Evolutionary conservation across 2,113 vertebrate genomes (phyloP), one percentile per base, ranked within the genome.

Genomic region (Cathartes aura): DNA sequence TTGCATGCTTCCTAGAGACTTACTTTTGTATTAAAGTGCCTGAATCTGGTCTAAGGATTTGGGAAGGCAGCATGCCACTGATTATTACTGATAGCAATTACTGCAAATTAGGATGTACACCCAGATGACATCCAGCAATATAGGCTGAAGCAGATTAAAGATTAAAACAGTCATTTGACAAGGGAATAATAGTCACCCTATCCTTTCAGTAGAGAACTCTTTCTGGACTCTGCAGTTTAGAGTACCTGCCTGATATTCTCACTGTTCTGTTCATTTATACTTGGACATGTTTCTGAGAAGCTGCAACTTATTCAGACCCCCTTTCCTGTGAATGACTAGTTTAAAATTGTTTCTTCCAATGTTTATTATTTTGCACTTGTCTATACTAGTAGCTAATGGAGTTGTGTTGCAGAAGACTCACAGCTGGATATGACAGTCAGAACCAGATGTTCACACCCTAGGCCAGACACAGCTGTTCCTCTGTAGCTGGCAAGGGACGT

Each of bases 381-480:
- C 96, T 96, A 2, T 89, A 96, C 96, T 96, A 89, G 94, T 59
- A 92, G 52, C 82, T 75, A 59, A 82, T 94, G 91, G 93, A 86
- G 75, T 60, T 89, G 70, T 94, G 81, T 58, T 97, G 96, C 93
- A 90, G 93, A 64, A 97, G 89, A 76, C 55, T 97, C 96, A 90
- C 97, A 97, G 94, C 93, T 96, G 97, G 95, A 95, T 92, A 38
- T 83, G 78, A 97, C 79, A 94, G 72, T 42, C 66, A 87, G 75
- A 93, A 83, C 84, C 58, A 97, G 94, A 96, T 91, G 96, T 98
- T 96, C 96, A 80, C 67, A 94, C 85, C 90, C 89, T 74, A 93
- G 96, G 91, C 92, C 94, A 96, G 96, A 95, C 85, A 90, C 83
- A 91, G 82, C 86, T 96, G 96, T 87, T 85, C 68, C 93, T 84